Evolutionary conservation across 1,140 invertebrate genomes (phyloP).

Genomic region (Drosophila willistoni): DNA sequence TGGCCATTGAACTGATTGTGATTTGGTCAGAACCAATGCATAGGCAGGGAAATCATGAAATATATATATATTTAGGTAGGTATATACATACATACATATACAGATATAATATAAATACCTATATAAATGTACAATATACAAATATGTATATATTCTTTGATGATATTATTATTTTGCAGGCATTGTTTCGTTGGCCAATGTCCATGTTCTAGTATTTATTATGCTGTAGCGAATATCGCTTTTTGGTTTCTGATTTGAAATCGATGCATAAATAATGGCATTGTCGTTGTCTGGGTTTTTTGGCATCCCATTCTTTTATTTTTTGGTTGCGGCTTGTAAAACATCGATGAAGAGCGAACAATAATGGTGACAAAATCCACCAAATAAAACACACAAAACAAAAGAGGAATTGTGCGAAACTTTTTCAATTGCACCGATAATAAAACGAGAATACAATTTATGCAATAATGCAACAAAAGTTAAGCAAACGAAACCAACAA

Average conservation of each 20-base stretch:
- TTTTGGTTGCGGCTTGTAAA: conserved; percentile 27
- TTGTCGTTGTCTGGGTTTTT: conserved; percentile 52
- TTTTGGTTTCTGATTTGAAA: conserved; percentile 64
- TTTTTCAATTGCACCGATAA: conserved; percentile 64
- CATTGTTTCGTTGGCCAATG: conserved; percentile 41
- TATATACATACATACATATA: conserved; percentile 35
- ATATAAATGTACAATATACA: conserved; percentile 38
- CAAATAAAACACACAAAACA: background rate
- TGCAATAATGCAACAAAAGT: conserved; percentile 60
- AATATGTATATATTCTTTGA: conserved; percentile 21
- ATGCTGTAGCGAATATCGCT: conserved; percentile 20
- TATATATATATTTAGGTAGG: conserved; percentile 25
- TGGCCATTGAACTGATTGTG: conserved; percentile 68
- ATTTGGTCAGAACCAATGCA: conserved; percentile 56
- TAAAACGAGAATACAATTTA: conserved; percentile 65
- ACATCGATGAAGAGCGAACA: conserved; percentile 23
- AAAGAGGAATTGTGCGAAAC: conserved; percentile 51
- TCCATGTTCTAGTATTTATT: conserved; percentile 53
- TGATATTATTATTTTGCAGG: conserved; percentile 37
- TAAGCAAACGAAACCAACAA: conserved; percentile 55
- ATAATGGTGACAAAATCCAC: conserved; percentile 15
- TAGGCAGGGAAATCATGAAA: conserved; percentile 47
- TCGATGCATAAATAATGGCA: conserved; percentile 78
- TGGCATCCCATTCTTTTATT: conserved; percentile 33
- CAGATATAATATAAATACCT: conserved; percentile 23